Percentiles rank a stretch among this genome's conserved stretches.
These are phyloP conservation scores for Cryptops parisi DNA, from an alignment of 2,888 invertebrate genomes.

Conservation along the genomic window DNA sequence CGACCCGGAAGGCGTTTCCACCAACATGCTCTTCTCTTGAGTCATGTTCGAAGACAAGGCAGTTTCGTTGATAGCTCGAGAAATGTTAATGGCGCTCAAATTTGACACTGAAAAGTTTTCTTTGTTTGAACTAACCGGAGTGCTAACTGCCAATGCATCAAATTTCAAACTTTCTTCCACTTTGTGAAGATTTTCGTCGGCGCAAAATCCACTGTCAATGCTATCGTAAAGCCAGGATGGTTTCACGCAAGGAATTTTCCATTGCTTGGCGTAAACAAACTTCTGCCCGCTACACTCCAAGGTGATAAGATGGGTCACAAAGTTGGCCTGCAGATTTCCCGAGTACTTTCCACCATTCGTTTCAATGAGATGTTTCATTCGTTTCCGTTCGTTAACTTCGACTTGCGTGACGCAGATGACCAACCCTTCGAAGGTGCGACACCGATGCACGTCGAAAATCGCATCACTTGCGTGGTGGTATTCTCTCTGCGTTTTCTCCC, in stretches of 20 bases:
- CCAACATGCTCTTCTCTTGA: not conserved
- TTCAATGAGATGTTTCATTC: constrained; percentile 50
- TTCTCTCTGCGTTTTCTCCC: constrained; percentile 50
- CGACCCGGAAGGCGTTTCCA: not conserved
- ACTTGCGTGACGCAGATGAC: constrained; percentile 66
- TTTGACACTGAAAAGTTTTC: too few species aligned
- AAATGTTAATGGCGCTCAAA: not conserved
- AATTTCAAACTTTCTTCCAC: constrained; percentile 28
- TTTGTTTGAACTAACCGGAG: not conserved
- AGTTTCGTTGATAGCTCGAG: not conserved
- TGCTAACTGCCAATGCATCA: not conserved
- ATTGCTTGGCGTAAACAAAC: constrained; percentile 44
- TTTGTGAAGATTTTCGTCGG: constrained; percentile 45
- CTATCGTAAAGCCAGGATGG: constrained; percentile 68
- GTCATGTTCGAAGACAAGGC: not conserved
- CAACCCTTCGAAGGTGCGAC: constrained; percentile 62
- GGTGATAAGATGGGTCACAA: constrained; percentile 41
- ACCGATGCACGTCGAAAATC: constrained; percentile 44
- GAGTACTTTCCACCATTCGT: constrained; percentile 52
- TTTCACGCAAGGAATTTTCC: constrained; percentile 51
- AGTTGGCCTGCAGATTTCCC: constrained; percentile 38
- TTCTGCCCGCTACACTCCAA: constrained; percentile 51
- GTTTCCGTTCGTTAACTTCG: constrained; percentile 43
- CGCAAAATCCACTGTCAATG: constrained; percentile 50
- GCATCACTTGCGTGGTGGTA: constrained; percentile 47